Base-by-base conservation (phyloP, 2,797 vertebrate genomes). In the Acipenser transmontanus region DNA sequence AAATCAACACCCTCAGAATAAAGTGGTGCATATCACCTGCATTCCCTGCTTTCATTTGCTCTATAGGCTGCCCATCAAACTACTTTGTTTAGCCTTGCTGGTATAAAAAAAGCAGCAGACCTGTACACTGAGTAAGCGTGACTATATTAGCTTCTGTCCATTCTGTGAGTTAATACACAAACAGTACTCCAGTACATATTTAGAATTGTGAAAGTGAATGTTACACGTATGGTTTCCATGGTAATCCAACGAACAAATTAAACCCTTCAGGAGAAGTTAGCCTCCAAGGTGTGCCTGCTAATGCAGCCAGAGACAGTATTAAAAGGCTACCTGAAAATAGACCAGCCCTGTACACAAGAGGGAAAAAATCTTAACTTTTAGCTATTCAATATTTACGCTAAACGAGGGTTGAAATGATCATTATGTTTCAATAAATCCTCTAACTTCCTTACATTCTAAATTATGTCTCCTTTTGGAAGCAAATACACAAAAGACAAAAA, bases 211-310 rank as follows among this genome's bases (percentile, higher is more conserved):
- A 69, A 70, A 71, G 82, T 84, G 86, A 82, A 84, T 78, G 82
- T 81, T 83, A 83, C 54, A 78, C 73, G 74, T 86, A 85, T 89
- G 81, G 88, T 90, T 91, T 89, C 88, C 88, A 87, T 83, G 85
- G 86, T 85, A 90, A 91, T 85, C 7, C 79, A 64, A 73, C 63
- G 70, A 76, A 78, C 87, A 86, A 86, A 88, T 86, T 88, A 89
- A 82, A 87, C 77, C 69, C 72, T 67, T 77, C 72, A 83, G 80
- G 83, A 84, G 74, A 75, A 57, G 13, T 6, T n/a, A 57, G 2
- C 11, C 78, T 82, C 77, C 79, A 77, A 77, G 50, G 78, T 80
- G 73, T 80, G 73, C 64, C 70, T 78, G 77, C 80, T 78, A 82
- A 78, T 85, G 80, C 81, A 86, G 82, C 82, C 81, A 81, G 77